Conservation (phyloP, 2,113 vertebrate species). For the Proterorhinus semilunaris region DNA sequence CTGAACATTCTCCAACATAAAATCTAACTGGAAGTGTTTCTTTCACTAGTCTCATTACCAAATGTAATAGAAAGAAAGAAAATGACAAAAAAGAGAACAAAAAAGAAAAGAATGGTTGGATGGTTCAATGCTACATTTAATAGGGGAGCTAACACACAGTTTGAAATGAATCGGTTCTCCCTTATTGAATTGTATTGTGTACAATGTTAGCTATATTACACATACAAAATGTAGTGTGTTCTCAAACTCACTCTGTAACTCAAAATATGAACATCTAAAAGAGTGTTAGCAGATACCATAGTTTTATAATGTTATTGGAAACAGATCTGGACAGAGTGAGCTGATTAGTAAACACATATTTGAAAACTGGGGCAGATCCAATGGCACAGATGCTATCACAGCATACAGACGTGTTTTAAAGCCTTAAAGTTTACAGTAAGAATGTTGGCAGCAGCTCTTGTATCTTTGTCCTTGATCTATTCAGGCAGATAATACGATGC, state of each 20-base stretch:
- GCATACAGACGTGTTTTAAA: slow-evolving; percentile 3
- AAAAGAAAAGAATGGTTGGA: too few species aligned
- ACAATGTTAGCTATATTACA: too few species aligned
- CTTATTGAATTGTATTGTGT: neutral
- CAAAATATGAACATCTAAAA: neutral
- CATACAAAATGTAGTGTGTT: too few species aligned
- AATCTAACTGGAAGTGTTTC: too few species aligned
- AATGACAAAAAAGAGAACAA: too few species aligned
- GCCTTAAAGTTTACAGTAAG: slow-evolving; percentile 25
- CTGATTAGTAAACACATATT: slow-evolving; percentile 26
- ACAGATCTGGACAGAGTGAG: slow-evolving; percentile 4
- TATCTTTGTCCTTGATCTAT: slow-evolving; percentile 17
- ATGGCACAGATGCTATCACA: slow-evolving; percentile 9
- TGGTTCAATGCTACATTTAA: neutral
- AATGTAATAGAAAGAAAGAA: too few species aligned
- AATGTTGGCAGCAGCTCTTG: slow-evolving; percentile 17
- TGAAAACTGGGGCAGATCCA: slow-evolving; percentile 8
- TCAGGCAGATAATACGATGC: slow-evolving; percentile 10
- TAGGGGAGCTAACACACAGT: neutral
- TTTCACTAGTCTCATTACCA: too few species aligned
- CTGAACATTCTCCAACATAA: neutral
- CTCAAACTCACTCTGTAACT: neutral
- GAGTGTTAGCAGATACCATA: slow-evolving; percentile 1
- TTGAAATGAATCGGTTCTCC: neutral
- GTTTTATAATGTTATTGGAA: slow-evolving; percentile 10